Conservation (phyloP, 2,797 vertebrate species). For the Rhyacichthys aspro region DNA sequence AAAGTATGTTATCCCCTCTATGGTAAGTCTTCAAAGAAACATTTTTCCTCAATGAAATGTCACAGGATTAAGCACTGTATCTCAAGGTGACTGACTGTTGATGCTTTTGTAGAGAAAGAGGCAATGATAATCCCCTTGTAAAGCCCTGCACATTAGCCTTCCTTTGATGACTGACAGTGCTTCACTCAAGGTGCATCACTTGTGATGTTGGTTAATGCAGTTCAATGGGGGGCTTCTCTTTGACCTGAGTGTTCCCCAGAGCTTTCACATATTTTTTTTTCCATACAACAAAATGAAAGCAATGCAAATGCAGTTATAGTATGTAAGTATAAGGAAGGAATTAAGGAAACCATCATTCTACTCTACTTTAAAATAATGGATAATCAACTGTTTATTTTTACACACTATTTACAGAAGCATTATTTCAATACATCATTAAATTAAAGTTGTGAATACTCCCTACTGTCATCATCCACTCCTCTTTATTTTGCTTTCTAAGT, state of each 20-base stretch:
- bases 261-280: neutral
- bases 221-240: constrained; percentile 23
- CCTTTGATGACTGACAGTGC: constrained; percentile 58
- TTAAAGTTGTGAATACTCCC: too few relatives aligned
- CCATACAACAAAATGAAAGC: neutral
- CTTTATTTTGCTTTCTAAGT: too few relatives aligned
- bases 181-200: constrained; percentile 41
- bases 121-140: constrained; percentile 39
- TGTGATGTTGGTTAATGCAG: constrained; percentile 55
- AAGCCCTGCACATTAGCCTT: constrained; percentile 39
- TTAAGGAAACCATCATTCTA: neutral
- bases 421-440: too few relatives aligned
- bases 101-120: constrained; percentile 41
- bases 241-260: constrained; percentile 12
- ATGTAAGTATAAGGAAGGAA: neutral
- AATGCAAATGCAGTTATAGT: neutral
- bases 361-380: neutral
- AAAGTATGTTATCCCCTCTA: constrained; percentile 85
- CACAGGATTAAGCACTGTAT: constrained; percentile 30
- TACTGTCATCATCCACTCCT: too few relatives aligned
- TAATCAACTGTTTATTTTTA: too few relatives aligned
- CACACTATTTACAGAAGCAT: too few relatives aligned
- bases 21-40: constrained; percentile 72
- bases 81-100: constrained; percentile 43
- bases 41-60: constrained; percentile 28